Percentiles rank a stretch among this genome's conserved stretches.
These are phyloP conservation scores for Andrena flavipes DNA, from an alignment of 2,888 invertebrate genomes.

Conservation along the genomic window DNA sequence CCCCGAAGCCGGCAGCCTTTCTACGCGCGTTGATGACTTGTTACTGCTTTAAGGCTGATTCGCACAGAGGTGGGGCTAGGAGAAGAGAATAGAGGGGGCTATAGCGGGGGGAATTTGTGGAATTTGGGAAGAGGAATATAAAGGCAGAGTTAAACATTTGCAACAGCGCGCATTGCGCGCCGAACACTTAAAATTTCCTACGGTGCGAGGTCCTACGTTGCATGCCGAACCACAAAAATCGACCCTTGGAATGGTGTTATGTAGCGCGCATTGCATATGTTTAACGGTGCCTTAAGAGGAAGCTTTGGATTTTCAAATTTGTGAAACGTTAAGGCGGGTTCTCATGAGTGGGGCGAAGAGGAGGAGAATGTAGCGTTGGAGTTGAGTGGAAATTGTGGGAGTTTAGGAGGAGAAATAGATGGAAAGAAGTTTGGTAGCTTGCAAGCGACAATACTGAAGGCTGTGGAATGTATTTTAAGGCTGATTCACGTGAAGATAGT, in stretches of 20 bases:
- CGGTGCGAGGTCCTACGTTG: no score
- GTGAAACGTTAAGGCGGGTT: background rate
- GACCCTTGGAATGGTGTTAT: no score
- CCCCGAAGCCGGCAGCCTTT: conserved; percentile 18
- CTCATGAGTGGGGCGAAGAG: background rate
- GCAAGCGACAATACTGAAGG: background rate
- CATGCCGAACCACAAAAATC: no score
- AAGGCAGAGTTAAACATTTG: no score
- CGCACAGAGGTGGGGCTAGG: background rate
- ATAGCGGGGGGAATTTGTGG: background rate
- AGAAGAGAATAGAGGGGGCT: no score
- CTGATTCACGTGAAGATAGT: background rate
- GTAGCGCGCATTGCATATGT: no score
- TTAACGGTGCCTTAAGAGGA: no score
- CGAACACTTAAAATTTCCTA: no score
- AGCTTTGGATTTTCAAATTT: background rate
- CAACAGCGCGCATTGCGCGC: no score
- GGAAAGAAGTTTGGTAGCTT: background rate
- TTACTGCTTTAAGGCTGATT: background rate
- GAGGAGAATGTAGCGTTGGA: background rate
- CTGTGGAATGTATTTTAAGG: background rate
- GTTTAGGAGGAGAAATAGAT: background rate
- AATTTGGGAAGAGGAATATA: background rate
- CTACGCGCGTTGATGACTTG: background rate
- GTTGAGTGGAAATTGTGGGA: background rate